These are phyloP conservation scores for Speoplatyrhinus poulsoni DNA, from an alignment of 2,113 vertebrate genomes.

Conservation along the genomic window DNA sequence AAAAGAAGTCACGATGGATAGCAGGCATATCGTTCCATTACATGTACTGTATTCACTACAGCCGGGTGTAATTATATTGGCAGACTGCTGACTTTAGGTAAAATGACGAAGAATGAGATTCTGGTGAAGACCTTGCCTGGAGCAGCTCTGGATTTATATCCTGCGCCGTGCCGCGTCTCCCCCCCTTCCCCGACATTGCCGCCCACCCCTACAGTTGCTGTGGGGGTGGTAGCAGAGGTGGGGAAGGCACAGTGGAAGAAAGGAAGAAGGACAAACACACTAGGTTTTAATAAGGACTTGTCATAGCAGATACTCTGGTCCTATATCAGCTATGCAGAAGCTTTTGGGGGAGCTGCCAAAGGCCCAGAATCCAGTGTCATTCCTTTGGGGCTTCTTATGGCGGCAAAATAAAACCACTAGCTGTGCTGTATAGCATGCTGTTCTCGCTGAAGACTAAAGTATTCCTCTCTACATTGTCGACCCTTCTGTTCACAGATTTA, in stretches of 20 bases:
- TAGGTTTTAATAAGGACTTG: slow-evolving; percentile 17
- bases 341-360: slow-evolving; percentile 1
- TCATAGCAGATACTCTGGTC: slow-evolving; percentile 10
- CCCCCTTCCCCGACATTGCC: not conserved
- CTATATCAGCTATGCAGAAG: slow-evolving; percentile 19
- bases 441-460: not conserved
- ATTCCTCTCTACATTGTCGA: not conserved
- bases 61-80: slow-evolving; percentile 55
- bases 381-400: not conserved
- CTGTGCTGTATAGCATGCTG: not conserved
- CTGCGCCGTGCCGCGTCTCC: not conserved
- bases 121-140: slow-evolving; percentile 35
- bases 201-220: not conserved
- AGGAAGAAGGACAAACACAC: slow-evolving; percentile 16
- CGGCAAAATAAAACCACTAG: not conserved
- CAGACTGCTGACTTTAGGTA: slow-evolving; percentile 7
- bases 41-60: slow-evolving; percentile 45
- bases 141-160: slow-evolving; percentile 17
- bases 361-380: not conserved
- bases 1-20: slow-evolving; percentile 41
- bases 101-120: slow-evolving; percentile 22
- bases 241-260: not conserved
- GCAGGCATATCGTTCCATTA: slow-evolving; percentile 13
- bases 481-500: not conserved
- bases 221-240: not conserved